These are phyloP conservation scores for Cephus rjabovi DNA, from an alignment of 2,888 invertebrate species.

Conservation along the genomic window DNA sequence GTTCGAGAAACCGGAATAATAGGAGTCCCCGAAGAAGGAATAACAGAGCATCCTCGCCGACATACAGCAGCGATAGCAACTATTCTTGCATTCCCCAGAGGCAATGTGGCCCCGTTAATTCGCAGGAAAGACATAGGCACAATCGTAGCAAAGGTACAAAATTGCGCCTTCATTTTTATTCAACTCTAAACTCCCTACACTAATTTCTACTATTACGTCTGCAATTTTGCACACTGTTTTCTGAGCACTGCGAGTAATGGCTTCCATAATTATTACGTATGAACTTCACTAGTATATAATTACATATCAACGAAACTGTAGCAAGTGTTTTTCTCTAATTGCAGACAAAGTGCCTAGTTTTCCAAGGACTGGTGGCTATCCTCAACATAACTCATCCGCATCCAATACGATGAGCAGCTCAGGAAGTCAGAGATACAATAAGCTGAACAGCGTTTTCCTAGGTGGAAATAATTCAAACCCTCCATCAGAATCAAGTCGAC, in stretches of 20 bases:
- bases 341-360: constrained; percentile 63
- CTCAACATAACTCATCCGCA: constrained; percentile 60
- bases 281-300: not conserved
- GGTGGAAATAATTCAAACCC: constrained; percentile 49
- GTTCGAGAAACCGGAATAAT: constrained; percentile 53
- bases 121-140: constrained; percentile 62
- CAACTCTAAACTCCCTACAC: not conserved
- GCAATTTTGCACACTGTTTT: not conserved
- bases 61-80: constrained; percentile 63
- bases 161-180: not conserved
- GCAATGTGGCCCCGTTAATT: constrained; percentile 56
- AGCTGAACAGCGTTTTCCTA: constrained; percentile 58
- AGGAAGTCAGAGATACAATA: constrained; percentile 63
- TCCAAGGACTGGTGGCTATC: constrained; percentile 54
- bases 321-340: constrained; percentile 10
- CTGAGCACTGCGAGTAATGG: not conserved
- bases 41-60: constrained; percentile 57
- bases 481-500: constrained; percentile 52
- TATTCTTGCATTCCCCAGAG: constrained; percentile 63
- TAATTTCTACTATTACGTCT: not conserved
- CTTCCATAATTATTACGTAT: not conserved
- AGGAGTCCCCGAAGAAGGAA: constrained; percentile 59
- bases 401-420: constrained; percentile 64
- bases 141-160: constrained; percentile 60
- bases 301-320: not conserved